phyloP scores from a whole-genome alignment of 2,113 vertebrate species.

The Psophia crepitans region DNA sequence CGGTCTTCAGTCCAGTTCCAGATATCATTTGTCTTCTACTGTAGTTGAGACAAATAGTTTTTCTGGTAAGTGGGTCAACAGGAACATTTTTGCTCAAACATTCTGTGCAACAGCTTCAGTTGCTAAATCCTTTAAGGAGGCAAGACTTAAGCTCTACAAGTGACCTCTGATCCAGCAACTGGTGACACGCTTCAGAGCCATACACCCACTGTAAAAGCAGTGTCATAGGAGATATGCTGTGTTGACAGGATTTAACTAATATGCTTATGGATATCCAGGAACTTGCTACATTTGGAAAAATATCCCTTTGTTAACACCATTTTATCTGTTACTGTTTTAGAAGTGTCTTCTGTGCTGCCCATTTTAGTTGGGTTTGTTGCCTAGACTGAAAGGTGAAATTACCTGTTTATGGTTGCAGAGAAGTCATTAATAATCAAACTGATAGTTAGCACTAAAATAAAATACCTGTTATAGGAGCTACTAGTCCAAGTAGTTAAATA shows the following conservation, averaged over 20 bases:
- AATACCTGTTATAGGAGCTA: neutral
- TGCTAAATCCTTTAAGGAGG: slow-evolving; percentile 33
- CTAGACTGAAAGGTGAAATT: neutral
- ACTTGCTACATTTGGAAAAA: neutral
- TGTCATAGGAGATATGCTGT: neutral
- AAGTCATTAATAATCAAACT: neutral
- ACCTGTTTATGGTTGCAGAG: neutral
- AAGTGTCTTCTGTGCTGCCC: neutral
- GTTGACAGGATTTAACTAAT: too few relatives aligned
- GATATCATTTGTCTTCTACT: neutral
- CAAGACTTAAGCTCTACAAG: neutral
- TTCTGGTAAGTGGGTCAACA: neutral
- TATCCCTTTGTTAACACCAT: neutral
- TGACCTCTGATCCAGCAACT: neutral
- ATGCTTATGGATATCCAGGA: neutral
- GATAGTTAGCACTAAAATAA: neutral
- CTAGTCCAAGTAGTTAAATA: neutral
- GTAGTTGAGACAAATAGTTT: neutral
- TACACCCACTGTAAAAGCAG: neutral
- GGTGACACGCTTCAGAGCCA: neutral
- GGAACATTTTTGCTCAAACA: neutral
- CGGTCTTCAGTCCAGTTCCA: neutral
- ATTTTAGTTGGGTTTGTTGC: neutral
- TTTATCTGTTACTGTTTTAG: neutral
- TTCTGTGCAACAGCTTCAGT: neutral